phyloP scores from a whole-genome alignment of 2,888 invertebrate species.

The Mechanitis mazaeus region DNA sequence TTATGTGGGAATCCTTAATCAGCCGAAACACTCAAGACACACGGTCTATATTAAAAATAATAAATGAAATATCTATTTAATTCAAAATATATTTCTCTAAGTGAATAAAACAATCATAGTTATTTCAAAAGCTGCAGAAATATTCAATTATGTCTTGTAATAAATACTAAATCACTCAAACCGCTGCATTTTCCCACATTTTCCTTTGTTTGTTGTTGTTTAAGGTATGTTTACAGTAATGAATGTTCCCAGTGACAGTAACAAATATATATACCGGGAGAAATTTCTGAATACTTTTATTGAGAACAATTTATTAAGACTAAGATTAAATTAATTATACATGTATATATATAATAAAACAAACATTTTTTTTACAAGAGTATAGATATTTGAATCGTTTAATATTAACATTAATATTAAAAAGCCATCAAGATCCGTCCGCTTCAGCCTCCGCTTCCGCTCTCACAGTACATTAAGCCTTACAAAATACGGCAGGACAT shows the following conservation, averaged over 20 bases:
- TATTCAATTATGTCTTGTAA: constrained; percentile 21
- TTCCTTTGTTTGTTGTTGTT: constrained; percentile 18
- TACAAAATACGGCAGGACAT: constrained; percentile 16
- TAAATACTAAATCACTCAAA: constrained; percentile 24
- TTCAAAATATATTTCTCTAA: not conserved
- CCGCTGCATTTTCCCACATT: constrained; percentile 24
- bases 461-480: not conserved
- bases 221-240: constrained; percentile 1
- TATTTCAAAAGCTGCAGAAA: constrained; percentile 13
- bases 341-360: no score
- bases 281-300: no score
- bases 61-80: not conserved
- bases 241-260: constrained; percentile 2
- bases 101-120: not conserved
- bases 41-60: not conserved
- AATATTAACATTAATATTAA: not conserved
- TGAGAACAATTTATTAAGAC: no score
- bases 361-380: no score
- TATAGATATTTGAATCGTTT: not conserved
- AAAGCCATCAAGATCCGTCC: not conserved
- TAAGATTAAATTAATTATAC: no score
- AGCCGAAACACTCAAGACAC: not conserved
- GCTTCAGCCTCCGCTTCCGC: not conserved
- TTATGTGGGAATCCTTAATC: no score
- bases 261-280: no score